Evolutionary conservation across 2,888 invertebrate genomes (phyloP), one percentile per base, ranked within the genome.

Genomic region (Drosophila prolongata): DNA sequence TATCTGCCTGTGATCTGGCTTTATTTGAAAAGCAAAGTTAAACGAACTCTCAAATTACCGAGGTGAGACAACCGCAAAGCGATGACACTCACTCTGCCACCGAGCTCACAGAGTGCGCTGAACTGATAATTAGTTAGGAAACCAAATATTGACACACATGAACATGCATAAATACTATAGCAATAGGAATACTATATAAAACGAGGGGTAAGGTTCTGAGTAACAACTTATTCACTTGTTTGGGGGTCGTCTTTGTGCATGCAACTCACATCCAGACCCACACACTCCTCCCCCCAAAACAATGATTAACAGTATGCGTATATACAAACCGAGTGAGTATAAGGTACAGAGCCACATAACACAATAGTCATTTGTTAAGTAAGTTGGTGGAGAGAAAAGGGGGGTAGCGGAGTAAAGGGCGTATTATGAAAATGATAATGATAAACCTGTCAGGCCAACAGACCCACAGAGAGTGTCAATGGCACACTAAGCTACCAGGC

Each of bases 41-140:
- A 84, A 83, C 54, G 84, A 84, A 88, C 84, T 80, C 74, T 79
- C 73, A 42, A 64, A 65, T 65, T 40, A 58, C 34, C 59, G 47
- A 78, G 67, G 70, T 62, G 78, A 67, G 75, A 55, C 61, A 44
- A 71, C 60, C 66, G 53, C 60, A 59, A 67, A 75, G 70, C 80
- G 83, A 78, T 80, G 75, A 73, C 86, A 74, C 69, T 86, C 56
- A 74, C 69, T 86, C 56, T 44, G 46, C 64, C 46, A 47, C 46
- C 46, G 46, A 47, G 46, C 46, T 30, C 27, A 37, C 67, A 76
- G 67, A 86, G 84, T 83, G 89, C 89, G 89, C 84, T 89, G 84
- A 84, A 89, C 89, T 87, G 84, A 87, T 84, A 89, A 84, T 89
- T 84, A 87, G 87, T 87, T 78, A 71, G 72, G 75, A 80, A 89